Evolutionary conservation across 2,113 vertebrate species (phyloP).

Genomic region (Atlantisia rogersi): DNA sequence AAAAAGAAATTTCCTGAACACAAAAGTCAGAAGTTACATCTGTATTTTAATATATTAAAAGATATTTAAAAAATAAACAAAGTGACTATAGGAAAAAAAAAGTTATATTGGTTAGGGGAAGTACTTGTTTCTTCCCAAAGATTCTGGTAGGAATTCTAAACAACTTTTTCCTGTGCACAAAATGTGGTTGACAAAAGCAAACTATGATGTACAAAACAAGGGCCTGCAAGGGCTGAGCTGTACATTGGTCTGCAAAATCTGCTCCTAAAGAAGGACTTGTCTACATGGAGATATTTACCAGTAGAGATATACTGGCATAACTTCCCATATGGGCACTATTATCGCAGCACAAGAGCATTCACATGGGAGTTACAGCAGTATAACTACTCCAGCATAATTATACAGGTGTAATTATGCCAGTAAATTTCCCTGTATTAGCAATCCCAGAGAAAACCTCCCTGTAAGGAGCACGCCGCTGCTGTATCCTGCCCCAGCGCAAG

Average conservation of each 20-base stretch:
- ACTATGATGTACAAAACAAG: not conserved
- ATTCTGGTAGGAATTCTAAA: slow-evolving; percentile 12
- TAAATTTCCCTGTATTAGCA: slow-evolving; percentile 69
- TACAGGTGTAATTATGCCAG: slow-evolving; percentile 64
- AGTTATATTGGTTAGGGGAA: not conserved
- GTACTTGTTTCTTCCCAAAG: slow-evolving; percentile 15
- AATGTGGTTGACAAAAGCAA: not conserved
- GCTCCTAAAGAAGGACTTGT: not conserved
- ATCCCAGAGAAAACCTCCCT: slow-evolving; percentile 24
- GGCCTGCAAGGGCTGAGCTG: not conserved
- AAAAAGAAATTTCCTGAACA: slow-evolving; percentile 46
- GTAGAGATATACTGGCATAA: not conserved
- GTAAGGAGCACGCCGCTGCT: not conserved
- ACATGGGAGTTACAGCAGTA: slow-evolving; percentile 59
- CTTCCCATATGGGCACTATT: slow-evolving; percentile 51
- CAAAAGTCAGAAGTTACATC: slow-evolving; percentile 52
- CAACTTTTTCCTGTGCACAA: not conserved
- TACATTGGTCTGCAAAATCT: not conserved
- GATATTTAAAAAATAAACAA: slow-evolving; percentile 41
- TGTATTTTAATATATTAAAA: slow-evolving; percentile 25
- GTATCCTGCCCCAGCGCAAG: not conserved
- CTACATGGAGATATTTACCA: slow-evolving; percentile 13
- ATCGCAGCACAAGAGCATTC: slow-evolving; percentile 60
- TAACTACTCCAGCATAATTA: slow-evolving; percentile 72
- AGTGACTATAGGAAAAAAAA: not conserved